phyloP scores from a whole-genome alignment of 2,113 vertebrate species.

The Mus spicilegus region DNA sequence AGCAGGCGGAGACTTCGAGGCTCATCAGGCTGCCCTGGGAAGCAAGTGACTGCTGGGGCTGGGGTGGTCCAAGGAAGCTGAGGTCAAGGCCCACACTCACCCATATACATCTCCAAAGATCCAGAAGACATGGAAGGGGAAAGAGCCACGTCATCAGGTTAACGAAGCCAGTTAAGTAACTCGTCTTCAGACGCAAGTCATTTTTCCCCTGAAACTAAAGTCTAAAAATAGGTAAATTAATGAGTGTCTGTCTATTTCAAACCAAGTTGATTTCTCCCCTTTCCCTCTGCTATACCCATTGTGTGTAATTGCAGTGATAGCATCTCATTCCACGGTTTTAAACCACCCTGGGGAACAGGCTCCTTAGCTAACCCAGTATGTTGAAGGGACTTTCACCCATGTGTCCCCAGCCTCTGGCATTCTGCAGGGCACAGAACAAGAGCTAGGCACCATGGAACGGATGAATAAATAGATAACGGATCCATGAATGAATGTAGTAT shows the following conservation, averaged over 20 bases:
- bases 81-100: not conserved
- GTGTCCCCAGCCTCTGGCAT: not conserved
- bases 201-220: not conserved
- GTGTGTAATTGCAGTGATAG: not conserved
- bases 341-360: not conserved
- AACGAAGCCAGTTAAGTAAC: not conserved
- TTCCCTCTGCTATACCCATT: not conserved
- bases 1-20: not conserved
- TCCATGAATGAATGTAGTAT: not conserved
- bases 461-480: not conserved
- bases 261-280: not conserved
- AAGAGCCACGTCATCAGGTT: not conserved
- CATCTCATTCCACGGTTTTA: not conserved
- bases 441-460: not conserved
- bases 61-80: not conserved
- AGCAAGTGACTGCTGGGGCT: not conserved
- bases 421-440: not conserved
- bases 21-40: not conserved
- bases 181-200: not conserved
- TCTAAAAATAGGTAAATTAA: conserved; percentile 28
- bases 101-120: not conserved
- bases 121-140: not conserved
- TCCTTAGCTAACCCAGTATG: not conserved
- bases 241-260: conserved; percentile 39
- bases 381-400: not conserved